Conservation (phyloP, 2,113 vertebrate species). For the Amazona vittata region DNA sequence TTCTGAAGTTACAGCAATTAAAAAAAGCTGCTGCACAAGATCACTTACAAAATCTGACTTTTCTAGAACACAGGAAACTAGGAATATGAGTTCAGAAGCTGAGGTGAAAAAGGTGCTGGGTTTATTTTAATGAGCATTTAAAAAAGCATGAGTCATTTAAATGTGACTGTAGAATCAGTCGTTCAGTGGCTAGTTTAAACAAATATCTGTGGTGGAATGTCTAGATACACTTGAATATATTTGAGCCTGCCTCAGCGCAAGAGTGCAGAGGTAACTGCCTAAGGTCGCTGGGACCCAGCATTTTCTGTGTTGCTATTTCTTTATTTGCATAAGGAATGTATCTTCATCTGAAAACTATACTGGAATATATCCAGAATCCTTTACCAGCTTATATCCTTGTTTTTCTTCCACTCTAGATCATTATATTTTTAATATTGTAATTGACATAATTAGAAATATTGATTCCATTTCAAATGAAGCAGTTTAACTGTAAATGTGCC, state of each 20-base stretch:
- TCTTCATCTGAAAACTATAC: not conserved
- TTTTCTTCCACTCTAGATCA: not conserved
- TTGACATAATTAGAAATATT: slow-evolving; percentile 15
- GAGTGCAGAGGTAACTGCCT: not conserved
- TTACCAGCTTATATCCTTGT: not conserved
- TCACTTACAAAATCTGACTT: not conserved
- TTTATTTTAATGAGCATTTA: not conserved
- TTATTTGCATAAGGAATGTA: not conserved
- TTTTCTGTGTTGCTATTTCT: not conserved
- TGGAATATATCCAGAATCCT: not conserved
- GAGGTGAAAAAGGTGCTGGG: not conserved
- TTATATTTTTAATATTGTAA: slow-evolving; percentile 12
- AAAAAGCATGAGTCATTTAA: not conserved
- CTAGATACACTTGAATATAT: not conserved
- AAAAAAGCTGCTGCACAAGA: not conserved
- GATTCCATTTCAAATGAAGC: not conserved
- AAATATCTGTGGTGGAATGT: not conserved
- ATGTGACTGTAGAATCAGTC: not conserved
- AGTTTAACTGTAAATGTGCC: slow-evolving; percentile 15
- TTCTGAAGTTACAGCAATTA: not conserved
- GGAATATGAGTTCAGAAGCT: not conserved
- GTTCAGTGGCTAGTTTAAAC: not conserved
- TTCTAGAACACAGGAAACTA: not conserved
- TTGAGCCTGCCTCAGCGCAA: not conserved
- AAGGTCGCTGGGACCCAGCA: not conserved